Evolutionary conservation across 2,888 invertebrate species (phyloP), one percentile per base, ranked within the genome.

Genomic region (Cylloceria caligata): DNA sequence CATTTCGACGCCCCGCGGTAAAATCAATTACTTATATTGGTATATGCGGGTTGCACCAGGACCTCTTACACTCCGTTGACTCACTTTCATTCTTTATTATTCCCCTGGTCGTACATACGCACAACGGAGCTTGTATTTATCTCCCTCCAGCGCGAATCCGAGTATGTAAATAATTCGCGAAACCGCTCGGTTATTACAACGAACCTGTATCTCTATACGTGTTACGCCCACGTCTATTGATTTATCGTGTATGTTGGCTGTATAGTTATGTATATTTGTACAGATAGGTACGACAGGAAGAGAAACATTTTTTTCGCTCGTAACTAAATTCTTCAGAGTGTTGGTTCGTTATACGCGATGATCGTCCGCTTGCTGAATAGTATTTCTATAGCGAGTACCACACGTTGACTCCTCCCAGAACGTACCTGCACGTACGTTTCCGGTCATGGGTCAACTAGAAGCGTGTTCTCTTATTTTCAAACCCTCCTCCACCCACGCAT

Each of bases 191-290:
- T 76, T 80, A 85, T 82, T 85, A 83, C 76, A 82, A 72, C 76
- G 73, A 69, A 77, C 68, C 60, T n/a, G n/a, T n/a, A n/a, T n/a
- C 21, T 65, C 52, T 62, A 68, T 79, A 24, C 65, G 71, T 57
- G 82, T 79, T 68, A 83, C 88, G 86, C 88, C 87, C 86, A 88
- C 88, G 81, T 60, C 30, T 84, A 84, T 86, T 87, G 88, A 88
- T 88, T 88, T 88, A 87, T 87, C 75, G 81, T 79, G 49, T 68
- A 36, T 69, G 55, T 34, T 16, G 36, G 64, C 11, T 24, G 13
- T 16, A 13, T 36, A 13, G 7, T 36, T 67, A 30, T 47, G 6
- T 11, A 49, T 67, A 47, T 67, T 45, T 21, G 47, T 60, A 52
- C 16, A 34, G 45, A 68, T 68, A 49, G n/a, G 27, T 3, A 19